Percentiles rank a stretch among this genome's conserved stretches.
Evolutionary conservation across 1,140 invertebrate genomes (phyloP).

Genomic region (Drosophila parvula): DNA sequence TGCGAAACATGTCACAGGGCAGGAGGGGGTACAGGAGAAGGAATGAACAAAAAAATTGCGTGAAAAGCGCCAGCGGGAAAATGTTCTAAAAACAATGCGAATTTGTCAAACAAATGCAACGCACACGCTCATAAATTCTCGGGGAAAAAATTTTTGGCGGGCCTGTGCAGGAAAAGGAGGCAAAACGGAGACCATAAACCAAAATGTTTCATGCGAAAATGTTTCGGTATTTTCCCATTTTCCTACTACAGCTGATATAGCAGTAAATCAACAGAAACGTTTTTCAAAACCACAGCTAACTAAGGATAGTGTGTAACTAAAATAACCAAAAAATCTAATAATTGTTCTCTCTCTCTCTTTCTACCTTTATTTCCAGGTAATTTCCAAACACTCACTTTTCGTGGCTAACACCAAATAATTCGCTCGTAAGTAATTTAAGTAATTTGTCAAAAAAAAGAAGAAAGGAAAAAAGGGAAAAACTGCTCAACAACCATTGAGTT

Average conservation of each 20-base stretch:
- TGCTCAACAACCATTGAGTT: slow-evolving; percentile 50
- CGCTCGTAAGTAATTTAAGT: slow-evolving; percentile 60
- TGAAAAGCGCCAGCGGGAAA: slow-evolving; percentile 35
- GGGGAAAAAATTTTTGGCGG: not conserved
- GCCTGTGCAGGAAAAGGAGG: not conserved
- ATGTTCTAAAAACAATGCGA: slow-evolving; percentile 55
- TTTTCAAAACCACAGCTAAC: slow-evolving; percentile 19
- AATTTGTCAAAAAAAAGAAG: slow-evolving; percentile 52
- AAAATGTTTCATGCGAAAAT: slow-evolving; percentile 49
- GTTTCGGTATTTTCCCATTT: slow-evolving; percentile 7
- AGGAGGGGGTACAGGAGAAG: not conserved
- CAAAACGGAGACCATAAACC: slow-evolving; percentile 37
- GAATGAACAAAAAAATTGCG: not conserved
- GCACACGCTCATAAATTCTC: slow-evolving; percentile 59
- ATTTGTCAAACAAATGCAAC: slow-evolving; percentile 62
- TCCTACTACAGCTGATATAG: too few species aligned
- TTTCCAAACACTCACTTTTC: slow-evolving; percentile 40
- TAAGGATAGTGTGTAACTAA: slow-evolving; percentile 8
- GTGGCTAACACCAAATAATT: slow-evolving; percentile 45
- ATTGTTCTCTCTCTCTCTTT: slow-evolving; percentile 35
- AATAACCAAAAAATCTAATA: too few species aligned
- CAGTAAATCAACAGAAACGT: slow-evolving; percentile 40
- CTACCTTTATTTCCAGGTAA: slow-evolving; percentile 53
- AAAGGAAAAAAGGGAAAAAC: slow-evolving; percentile 23
- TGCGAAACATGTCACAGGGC: slow-evolving; percentile 37